A percentile compares a stretch with the other conserved stretches of the same genome.
These are phyloP conservation scores for Hormiphora californensis DNA, from an alignment of 37 sponge, comb jelly and placozoan genomes.

Conservation along the genomic window DNA sequence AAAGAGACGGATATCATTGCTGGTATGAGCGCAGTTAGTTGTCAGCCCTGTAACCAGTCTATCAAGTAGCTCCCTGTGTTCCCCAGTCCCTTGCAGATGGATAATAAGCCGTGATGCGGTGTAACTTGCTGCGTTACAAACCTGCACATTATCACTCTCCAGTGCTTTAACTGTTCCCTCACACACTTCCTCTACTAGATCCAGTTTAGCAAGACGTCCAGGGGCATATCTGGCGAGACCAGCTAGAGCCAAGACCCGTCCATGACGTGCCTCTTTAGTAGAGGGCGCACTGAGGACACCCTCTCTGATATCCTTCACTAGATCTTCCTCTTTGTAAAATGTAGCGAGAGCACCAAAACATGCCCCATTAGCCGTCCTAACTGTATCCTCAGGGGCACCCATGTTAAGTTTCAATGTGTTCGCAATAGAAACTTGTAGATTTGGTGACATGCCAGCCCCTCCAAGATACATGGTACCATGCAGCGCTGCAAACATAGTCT, in stretches of 20 bases:
- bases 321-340: conserved; percentile 20
- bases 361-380: conserved; percentile 37
- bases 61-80: background rate
- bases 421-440: background rate
- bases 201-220: background rate
- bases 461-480: conserved; percentile 50
- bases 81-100: background rate
- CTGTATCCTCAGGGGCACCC: conserved; percentile 37
- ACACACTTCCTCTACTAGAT: background rate
- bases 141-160: conserved; percentile 28
- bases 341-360: conserved; percentile 47
- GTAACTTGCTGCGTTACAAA: conserved; percentile 40
- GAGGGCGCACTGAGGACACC: background rate
- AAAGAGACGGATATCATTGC: conserved; percentile 11
- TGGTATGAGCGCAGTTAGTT: conserved; percentile 31
- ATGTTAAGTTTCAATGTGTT: background rate
- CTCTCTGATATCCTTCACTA: conserved; percentile 4
- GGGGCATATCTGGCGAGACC: background rate
- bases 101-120: conserved; percentile 1
- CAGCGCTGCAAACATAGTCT: conserved; percentile 48
- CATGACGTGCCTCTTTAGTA: conserved; percentile 20
- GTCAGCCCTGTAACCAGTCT: background rate
- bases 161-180: background rate
- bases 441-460: background rate
- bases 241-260: conserved; percentile 16